Evolutionary conservation across 2,888 invertebrate species (phyloP).

Genomic region (Platypus cylindrus): DNA sequence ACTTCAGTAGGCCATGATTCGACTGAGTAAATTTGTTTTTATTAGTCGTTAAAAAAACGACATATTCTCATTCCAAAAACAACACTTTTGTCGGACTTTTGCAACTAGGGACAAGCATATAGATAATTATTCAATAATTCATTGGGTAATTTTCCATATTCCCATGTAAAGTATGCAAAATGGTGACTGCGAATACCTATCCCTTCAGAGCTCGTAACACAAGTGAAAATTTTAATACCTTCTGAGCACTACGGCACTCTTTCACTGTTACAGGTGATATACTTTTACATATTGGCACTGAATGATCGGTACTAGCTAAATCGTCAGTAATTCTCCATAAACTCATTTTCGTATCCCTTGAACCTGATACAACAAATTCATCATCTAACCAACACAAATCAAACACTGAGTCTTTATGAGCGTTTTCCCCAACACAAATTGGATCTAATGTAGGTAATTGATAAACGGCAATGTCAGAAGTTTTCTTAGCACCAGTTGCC

Average conservation of each 20-base stretch:
- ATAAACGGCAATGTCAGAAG: slow-evolving; percentile 84
- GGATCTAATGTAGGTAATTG: slow-evolving; percentile 90
- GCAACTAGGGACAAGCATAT: too few species aligned
- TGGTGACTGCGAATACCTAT: background rate
- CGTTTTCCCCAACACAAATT: slow-evolving; percentile 80
- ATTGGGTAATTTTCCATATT: background rate
- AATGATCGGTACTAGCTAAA: slow-evolving; percentile 34
- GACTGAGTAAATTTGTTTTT: too few species aligned
- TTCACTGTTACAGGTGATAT: slow-evolving; percentile 58
- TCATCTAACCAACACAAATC: slow-evolving; percentile 96
- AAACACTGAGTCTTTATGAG: slow-evolving; percentile 72
- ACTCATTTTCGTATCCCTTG: slow-evolving; percentile 81
- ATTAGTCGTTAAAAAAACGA: too few species aligned
- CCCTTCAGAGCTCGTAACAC: background rate
- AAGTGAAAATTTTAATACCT: slow-evolving; percentile 32
- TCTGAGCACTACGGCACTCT: slow-evolving; percentile 66
- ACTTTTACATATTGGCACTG: slow-evolving; percentile 41
- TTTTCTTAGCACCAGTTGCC: slow-evolving; percentile 85
- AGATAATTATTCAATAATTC: too few species aligned
- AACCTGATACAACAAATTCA: slow-evolving; percentile 86
- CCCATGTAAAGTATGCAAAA: background rate
- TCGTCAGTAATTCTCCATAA: slow-evolving; percentile 66
- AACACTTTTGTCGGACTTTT: too few species aligned
- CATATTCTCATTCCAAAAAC: too few species aligned
- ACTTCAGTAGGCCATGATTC: too few species aligned